A percentile compares a stretch with the other conserved stretches of the same genome.
phyloP scores from a whole-genome alignment of 2,888 invertebrate species.

The Camptogramma bilineatum region DNA sequence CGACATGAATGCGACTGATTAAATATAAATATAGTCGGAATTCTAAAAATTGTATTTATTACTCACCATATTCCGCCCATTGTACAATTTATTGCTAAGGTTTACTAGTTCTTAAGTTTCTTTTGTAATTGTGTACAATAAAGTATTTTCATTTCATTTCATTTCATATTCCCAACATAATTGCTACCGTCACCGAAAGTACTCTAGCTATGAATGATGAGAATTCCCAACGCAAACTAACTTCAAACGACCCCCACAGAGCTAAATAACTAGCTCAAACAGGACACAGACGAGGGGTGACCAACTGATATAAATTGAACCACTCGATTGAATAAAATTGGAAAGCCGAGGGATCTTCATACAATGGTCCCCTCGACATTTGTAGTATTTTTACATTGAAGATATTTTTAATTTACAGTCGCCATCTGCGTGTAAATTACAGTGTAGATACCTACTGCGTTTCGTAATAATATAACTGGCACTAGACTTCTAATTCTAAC shows the following conservation, averaged over 20 bases:
- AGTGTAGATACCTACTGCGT: not conserved
- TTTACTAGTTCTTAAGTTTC: too few species aligned
- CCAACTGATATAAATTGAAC: slow-evolving; percentile 18
- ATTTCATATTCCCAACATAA: not conserved
- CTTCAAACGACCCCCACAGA: slow-evolving; percentile 17
- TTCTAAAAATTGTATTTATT: not conserved
- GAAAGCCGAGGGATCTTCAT: slow-evolving; percentile 4
- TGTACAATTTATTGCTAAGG: too few species aligned
- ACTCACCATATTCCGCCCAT: not conserved
- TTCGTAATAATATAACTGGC: not conserved
- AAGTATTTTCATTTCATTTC: too few species aligned
- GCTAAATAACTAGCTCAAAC: not conserved
- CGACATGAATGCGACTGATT: too few species aligned
- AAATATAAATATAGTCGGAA: too few species aligned
- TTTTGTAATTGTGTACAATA: too few species aligned
- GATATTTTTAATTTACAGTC: slow-evolving; percentile 12
- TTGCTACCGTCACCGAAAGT: slow-evolving; percentile 1
- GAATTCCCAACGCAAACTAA: slow-evolving; percentile 7
- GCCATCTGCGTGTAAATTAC: slow-evolving; percentile 15
- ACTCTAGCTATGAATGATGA: slow-evolving; percentile 4
- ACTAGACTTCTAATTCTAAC: not conserved
- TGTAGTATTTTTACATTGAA: not conserved
- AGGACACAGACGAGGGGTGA: slow-evolving; percentile 22
- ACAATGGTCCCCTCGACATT: slow-evolving; percentile 20
- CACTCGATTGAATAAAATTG: not conserved